Conservation (phyloP, 2,113 vertebrate species). For the Hystrix cristata region DNA sequence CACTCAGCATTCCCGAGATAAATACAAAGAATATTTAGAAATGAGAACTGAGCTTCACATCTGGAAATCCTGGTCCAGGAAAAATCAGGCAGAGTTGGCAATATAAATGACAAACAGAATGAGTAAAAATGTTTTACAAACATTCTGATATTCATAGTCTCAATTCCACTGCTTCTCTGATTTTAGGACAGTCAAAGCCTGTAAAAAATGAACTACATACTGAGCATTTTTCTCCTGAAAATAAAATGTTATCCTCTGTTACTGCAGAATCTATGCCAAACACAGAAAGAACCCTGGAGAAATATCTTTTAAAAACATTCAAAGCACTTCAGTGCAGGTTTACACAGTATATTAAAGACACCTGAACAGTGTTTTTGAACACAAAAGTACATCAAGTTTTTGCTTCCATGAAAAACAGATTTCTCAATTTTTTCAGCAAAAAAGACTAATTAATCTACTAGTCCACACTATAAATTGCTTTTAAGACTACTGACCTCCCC, state of each 20-base stretch:
- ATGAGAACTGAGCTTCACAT: constrained; percentile 63
- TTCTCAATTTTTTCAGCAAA: constrained; percentile 26
- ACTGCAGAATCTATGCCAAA: constrained; percentile 60
- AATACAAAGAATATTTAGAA: constrained; percentile 50
- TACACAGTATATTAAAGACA: constrained; percentile 55
- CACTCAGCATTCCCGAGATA: constrained; percentile 66
- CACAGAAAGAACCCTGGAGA: constrained; percentile 21
- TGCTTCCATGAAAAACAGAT: constrained; percentile 29
- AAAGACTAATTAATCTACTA: not conserved
- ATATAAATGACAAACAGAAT: constrained; percentile 51
- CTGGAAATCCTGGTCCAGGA: constrained; percentile 57
- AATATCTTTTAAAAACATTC: constrained; percentile 59
- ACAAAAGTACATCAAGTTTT: constrained; percentile 35
- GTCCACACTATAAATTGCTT: not conserved
- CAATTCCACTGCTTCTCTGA: constrained; percentile 43
- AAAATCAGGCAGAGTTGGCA: not conserved
- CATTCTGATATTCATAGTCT: constrained; percentile 69
- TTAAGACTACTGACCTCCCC: not conserved
- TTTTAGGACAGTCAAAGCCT: constrained; percentile 26
- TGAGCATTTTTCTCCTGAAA: constrained; percentile 76
- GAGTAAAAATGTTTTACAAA: constrained; percentile 52
- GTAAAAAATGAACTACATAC: constrained; percentile 74
- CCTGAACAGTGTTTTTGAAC: not conserved
- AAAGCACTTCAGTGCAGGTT: constrained; percentile 59
- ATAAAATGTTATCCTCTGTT: constrained; percentile 63